phyloP scores from a whole-genome alignment of 2,888 invertebrate genomes.

The Cephus pygmeus region DNA sequence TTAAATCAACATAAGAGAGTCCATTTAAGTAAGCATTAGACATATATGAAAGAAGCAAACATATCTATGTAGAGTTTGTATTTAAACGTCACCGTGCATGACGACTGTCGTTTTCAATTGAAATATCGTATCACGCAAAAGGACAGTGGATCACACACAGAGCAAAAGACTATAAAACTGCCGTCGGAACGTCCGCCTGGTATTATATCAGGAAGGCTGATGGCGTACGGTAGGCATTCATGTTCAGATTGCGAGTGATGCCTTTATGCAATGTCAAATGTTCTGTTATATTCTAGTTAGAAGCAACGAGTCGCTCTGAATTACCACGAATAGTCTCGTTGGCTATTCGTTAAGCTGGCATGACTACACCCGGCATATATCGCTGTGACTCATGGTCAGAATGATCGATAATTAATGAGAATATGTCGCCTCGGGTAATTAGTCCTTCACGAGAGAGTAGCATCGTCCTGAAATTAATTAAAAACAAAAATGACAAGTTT shows the following conservation, averaged over 20 bases:
- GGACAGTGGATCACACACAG: background rate
- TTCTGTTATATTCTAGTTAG: slow-evolving; percentile 57
- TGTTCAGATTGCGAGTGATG: slow-evolving; percentile 43
- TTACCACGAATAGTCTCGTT: slow-evolving; percentile 53
- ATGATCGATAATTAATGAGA: background rate
- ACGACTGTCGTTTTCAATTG: background rate
- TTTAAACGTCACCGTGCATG: background rate
- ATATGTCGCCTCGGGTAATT: background rate
- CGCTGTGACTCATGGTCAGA: background rate
- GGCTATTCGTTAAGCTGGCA: slow-evolving; percentile 43
- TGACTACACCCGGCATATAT: background rate
- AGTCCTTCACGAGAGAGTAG: background rate
- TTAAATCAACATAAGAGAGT: background rate
- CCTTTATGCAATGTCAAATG: slow-evolving; percentile 53
- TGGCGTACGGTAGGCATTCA: background rate
- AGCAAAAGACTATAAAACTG: background rate
- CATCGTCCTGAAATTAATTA: background rate
- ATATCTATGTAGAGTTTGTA: background rate
- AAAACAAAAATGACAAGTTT: background rate
- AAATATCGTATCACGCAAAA: background rate
- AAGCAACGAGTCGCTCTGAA: slow-evolving; percentile 55
- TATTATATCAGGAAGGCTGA: background rate
- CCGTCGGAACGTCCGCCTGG: background rate
- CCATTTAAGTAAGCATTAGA: background rate
- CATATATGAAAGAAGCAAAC: background rate